Evolutionary conservation across 2,888 invertebrate species (phyloP), one percentile per base, ranked within the genome.

Genomic region (Tubulanus polymorphus): DNA sequence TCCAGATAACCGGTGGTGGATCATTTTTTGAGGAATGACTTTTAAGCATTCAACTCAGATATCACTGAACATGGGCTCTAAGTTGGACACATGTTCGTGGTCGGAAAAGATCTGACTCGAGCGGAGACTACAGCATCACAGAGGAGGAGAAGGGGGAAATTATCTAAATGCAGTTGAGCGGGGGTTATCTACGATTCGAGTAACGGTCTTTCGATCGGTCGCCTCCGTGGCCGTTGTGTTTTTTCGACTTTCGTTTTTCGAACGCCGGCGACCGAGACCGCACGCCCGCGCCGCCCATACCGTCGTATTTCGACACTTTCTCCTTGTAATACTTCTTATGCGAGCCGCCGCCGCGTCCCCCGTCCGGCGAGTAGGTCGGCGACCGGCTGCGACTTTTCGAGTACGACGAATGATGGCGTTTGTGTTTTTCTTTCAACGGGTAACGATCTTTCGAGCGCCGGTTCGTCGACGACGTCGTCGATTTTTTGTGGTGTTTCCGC

Each of bases 291-390:
- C n/a, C n/a, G n/a, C n/a, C n/a, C n/a, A n/a, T n/a, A n/a, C n/a
- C n/a, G n/a, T n/a, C 20, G 10, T 37, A 30, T 12, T 53, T 41
- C 20, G 29, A 35, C n/a, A 3, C n/a, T 47, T 48, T 47, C 12
- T 26, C 29, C 23, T 53, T 53, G 47, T 47, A 47, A 48, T 53
- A 53, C 30, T 53, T 53, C 30, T 47, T 47, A 26, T 45, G 48
- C 18, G 25, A 8, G 18, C 47, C 26, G n/a, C 32, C 30, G 18
- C 37, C 27, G 23, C n/a, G n/a, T n/a, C 47, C 26, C 15, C 32
- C 30, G 23, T 41, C 41, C 23, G 41, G 41, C 15, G 41, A 41
- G 6, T 23, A 3, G 6, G 41, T 20, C 6, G 18, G 23, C 15
- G 41, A 41, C 15, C 41, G 18, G 18, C 20, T 20, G 5, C 41